Evolutionary conservation across 2,797 vertebrate species (phyloP), one percentile per base, ranked within the genome.

Genomic region (Coregonus sp.): DNA sequence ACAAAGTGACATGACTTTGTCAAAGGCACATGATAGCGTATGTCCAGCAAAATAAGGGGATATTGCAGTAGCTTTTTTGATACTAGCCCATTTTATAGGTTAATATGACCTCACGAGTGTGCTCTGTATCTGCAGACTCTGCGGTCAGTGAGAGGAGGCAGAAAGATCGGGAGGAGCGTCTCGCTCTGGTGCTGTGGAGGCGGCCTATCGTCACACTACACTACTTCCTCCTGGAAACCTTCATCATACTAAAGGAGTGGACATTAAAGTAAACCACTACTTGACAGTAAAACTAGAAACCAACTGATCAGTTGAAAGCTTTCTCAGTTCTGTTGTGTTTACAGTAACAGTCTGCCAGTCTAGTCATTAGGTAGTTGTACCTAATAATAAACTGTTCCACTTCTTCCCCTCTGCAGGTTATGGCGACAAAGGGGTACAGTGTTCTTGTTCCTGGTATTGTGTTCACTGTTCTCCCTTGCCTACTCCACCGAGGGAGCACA

Each of bases 401-500:
- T 14, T 50, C 9, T 18, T 25, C 40, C 71, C 73, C 78, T 5
- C 18, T 77, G 78, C 88, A 99, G 98, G 82, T 94, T 99, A 89
- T 98, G 97, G 97, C 94, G 95, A 81, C 95, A 95, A 78, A 94
- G 96, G 87, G 95, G 93, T 80, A 63, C 90, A 73, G 95, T 97
- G 88, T 90, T 94, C 81, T 92, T 93, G 73, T 85, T 93, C 90
- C 82, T 96, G 87, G 90, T 97, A 87, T 90, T 94, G 74, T 95
- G 97, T 86, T 93, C 92, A 79, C 69, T 95, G 79, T 96, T 98
- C 86, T 94, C 95, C 85, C 70, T 95, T 82, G 90, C 92, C 78
- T 99, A 99, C 93, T 98, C 95, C 86, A 92, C 96, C 79, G 97
- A 99, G 89, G 98, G 98, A 92, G 74, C 90, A 16, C 98, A 99